Conservation (phyloP, 2,888 invertebrate species). For the Drosophila villosipedis region DNA sequence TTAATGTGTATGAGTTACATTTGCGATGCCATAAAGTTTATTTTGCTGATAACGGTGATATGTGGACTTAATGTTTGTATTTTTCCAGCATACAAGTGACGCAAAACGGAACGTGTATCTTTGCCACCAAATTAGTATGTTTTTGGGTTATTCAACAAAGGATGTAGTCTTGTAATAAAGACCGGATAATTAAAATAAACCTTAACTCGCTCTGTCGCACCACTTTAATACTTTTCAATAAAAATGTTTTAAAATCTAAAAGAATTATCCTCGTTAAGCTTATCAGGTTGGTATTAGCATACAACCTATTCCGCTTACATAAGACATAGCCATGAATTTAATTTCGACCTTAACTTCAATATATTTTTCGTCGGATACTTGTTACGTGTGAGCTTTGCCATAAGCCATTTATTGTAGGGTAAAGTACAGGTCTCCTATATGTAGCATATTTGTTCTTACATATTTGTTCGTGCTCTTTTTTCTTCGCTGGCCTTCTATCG, state of each 20-base stretch:
- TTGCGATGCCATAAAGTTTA: background rate
- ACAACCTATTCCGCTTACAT: background rate
- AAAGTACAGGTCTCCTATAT: constrained; percentile 23
- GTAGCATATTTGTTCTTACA: constrained; percentile 19
- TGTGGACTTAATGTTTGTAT: background rate
- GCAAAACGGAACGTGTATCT: background rate
- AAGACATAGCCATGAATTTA: background rate
- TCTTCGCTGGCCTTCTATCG: constrained; percentile 42
- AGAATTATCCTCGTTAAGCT: background rate
- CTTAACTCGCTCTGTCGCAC: background rate
- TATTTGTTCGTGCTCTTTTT: constrained; percentile 9
- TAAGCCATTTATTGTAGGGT: constrained; percentile 13
- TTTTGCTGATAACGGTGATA: background rate
- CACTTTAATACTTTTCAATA: background rate
- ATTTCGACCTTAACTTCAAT: background rate
- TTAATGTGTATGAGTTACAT: background rate
- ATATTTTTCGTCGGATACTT: background rate
- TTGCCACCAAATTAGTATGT: background rate
- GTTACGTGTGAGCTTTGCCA: background rate
- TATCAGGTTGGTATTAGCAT: background rate
- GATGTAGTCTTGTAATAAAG: too few species aligned
- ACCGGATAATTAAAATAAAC: background rate
- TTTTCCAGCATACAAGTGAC: background rate
- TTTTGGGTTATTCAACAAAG: background rate
- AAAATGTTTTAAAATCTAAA: background rate